Conservation (phyloP, 2,797 vertebrate species). For the Amblyraja radiata region DNA sequence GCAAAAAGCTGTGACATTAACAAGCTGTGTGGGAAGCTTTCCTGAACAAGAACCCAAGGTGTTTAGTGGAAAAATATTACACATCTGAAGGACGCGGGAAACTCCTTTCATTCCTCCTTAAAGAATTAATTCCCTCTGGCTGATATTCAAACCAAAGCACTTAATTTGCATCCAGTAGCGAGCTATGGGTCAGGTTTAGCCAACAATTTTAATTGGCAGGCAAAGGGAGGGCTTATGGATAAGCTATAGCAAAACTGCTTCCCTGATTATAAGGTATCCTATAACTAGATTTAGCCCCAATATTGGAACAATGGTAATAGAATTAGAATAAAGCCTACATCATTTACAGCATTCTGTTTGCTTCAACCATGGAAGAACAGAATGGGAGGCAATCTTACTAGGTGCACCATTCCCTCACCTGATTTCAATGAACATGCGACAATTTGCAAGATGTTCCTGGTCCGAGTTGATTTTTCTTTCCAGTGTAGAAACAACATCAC, state of each 20-base stretch:
- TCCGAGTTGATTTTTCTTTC: no score
- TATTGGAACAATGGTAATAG: not conserved
- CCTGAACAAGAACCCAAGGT: not conserved
- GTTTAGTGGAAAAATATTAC: not conserved
- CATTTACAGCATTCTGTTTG: not conserved
- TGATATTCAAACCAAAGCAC: not conserved
- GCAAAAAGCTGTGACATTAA: constrained; percentile 15
- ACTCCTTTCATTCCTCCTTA: not conserved
- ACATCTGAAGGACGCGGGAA: not conserved
- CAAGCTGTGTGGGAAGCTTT: not conserved
- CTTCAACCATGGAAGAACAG: not conserved
- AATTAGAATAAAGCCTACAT: not conserved
- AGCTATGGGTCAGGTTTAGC: not conserved
- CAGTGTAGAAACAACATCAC: not conserved
- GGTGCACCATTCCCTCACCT: not conserved
- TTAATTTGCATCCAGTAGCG: not conserved
- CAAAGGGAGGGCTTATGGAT: not conserved
- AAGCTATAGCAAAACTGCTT: not conserved
- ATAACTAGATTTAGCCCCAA: not conserved
- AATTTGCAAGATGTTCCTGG: not conserved
- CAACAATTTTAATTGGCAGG: not conserved
- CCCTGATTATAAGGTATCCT: no score
- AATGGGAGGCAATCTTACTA: not conserved
- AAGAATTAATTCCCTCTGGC: not conserved
- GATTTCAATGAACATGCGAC: not conserved